Percentiles rank a stretch among this genome's conserved stretches.
Conservation (phyloP, 2,888 invertebrate genomes). For the Caenorhabditis drosophilae region DNA sequence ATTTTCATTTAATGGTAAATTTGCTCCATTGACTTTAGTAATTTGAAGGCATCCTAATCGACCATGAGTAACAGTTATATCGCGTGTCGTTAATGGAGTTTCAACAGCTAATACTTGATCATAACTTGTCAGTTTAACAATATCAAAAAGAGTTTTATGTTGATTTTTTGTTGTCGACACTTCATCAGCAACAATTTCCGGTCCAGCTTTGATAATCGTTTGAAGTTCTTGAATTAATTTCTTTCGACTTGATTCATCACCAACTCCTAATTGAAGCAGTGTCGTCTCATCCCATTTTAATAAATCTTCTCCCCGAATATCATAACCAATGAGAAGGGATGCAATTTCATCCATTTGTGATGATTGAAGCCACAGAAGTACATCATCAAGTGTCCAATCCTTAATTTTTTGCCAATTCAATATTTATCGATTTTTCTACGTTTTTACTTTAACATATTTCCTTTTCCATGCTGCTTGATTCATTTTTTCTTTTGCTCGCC, state of each 20-base stretch:
- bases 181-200: too few relatives aligned
- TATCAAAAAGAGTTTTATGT: constrained; percentile 47
- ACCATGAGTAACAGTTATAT: constrained; percentile 48
- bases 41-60: constrained; percentile 50
- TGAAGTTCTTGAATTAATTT: constrained; percentile 36
- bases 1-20: constrained; percentile 48
- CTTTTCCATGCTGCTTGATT: constrained; percentile 39
- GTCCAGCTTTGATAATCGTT: constrained; percentile 31
- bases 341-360: constrained; percentile 54
- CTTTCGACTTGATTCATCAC: constrained; percentile 15
- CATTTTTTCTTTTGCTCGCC: constrained; percentile 46
- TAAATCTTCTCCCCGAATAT: constrained; percentile 51
- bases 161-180: constrained; percentile 9
- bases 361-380: constrained; percentile 55
- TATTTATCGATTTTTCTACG: constrained; percentile 35
- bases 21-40: constrained; percentile 54
- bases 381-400: constrained; percentile 56
- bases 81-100: constrained; percentile 48
- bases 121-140: constrained; percentile 43
- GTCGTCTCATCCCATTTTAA: constrained; percentile 47
- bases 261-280: constrained; percentile 34
- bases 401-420: constrained; percentile 38
- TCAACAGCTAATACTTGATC: constrained; percentile 58
- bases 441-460: constrained; percentile 40
- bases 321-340: constrained; percentile 53